phyloP scores from a whole-genome alignment of 2,113 vertebrate genomes.

The Gadus macrocephalus region DNA sequence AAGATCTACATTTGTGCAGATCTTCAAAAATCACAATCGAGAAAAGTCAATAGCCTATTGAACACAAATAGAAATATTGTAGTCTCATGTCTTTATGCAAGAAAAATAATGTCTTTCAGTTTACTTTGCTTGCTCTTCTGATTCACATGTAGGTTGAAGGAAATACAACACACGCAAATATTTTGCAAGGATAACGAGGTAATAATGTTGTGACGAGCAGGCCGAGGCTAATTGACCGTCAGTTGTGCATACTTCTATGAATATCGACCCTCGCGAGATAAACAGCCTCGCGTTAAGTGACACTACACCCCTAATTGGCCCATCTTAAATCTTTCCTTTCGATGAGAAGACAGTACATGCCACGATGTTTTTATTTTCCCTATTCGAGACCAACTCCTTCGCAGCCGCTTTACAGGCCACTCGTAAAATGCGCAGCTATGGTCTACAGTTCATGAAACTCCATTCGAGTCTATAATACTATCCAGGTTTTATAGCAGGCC shows the following conservation, averaged over 20 bases:
- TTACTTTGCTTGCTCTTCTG: too few relatives aligned
- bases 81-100: too few relatives aligned
- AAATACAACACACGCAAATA: constrained; percentile 5
- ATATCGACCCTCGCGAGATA: constrained; percentile 65
- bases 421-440: constrained; percentile 36
- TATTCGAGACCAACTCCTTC: background rate
- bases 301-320: constrained; percentile 61
- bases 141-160: too few relatives aligned
- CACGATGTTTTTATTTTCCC: constrained; percentile 39
- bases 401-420: constrained; percentile 30
- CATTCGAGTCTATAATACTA: constrained; percentile 50
- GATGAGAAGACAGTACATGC: constrained; percentile 49
- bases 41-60: too few relatives aligned
- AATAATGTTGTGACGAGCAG: constrained; percentile 47
- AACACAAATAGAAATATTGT: too few relatives aligned
- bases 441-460: constrained; percentile 19
- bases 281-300: constrained; percentile 62
- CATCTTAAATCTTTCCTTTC: constrained; percentile 59
- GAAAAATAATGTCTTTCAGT: too few relatives aligned
- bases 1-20: too few relatives aligned
- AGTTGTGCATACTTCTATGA: constrained; percentile 46
- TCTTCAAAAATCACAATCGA: too few relatives aligned
- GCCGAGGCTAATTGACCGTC: constrained; percentile 44
- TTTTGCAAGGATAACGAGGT: constrained; percentile 16
- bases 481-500: constrained; percentile 28